These are phyloP conservation scores for Serripes groenlandicus DNA, from an alignment of 2,888 invertebrate species.

Conservation along the genomic window DNA sequence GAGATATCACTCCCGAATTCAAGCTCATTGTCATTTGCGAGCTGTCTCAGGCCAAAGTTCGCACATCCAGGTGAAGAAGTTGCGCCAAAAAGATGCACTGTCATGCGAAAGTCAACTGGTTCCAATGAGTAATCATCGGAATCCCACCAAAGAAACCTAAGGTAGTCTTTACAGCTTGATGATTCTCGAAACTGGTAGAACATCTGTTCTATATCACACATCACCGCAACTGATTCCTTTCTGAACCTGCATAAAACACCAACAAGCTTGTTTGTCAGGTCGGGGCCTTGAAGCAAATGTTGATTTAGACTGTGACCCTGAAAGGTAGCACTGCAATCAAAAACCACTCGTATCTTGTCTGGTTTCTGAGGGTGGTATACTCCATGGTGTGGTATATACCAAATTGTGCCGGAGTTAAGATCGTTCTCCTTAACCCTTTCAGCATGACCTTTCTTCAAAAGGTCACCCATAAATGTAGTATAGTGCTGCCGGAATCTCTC, in stretches of 20 bases:
- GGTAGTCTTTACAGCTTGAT: not conserved
- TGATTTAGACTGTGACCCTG: conserved; percentile 28
- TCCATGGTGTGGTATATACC: conserved; percentile 44
- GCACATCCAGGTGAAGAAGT: conserved; percentile 65
- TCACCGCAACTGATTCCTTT: conserved; percentile 47
- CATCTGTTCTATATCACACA: conserved; percentile 66
- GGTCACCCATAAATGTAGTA: conserved; percentile 21
- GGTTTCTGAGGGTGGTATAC: conserved; percentile 44
- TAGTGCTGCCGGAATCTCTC: conserved; percentile 12
- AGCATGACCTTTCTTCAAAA: conserved; percentile 37
- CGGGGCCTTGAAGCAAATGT: conserved; percentile 57
- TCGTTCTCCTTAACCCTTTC: conserved; percentile 10
- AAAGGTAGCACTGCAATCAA: conserved; percentile 55
- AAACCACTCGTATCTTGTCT: conserved; percentile 45
- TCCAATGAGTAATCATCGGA: not conserved
- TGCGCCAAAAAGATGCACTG: conserved; percentile 21
- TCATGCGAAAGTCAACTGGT: conserved; percentile 10
- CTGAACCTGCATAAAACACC: conserved; percentile 62
- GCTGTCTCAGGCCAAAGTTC: conserved; percentile 30
- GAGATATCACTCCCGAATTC: not conserved
- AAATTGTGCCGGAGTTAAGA: not conserved
- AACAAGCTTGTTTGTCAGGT: conserved; percentile 49
- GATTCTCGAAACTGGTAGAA: conserved; percentile 50
- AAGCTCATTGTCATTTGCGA: conserved; percentile 29
- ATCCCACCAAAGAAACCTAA: conserved; percentile 13